Base-by-base conservation (phyloP, 2,797 vertebrate species). In the Denticeps clupeoides region DNA sequence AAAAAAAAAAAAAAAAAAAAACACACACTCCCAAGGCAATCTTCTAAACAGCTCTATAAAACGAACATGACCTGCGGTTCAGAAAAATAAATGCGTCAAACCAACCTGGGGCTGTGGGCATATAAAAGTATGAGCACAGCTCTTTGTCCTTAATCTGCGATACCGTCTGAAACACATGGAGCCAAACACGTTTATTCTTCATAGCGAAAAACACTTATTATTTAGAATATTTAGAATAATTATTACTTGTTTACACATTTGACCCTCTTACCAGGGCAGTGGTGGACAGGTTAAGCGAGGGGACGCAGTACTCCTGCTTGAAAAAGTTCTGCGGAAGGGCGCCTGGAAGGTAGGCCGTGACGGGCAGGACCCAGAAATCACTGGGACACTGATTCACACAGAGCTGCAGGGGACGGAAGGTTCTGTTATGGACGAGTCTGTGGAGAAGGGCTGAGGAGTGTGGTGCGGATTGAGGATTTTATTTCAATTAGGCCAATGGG, bases 381-480 rank as follows among this genome's bases (percentile, higher is more conserved):
- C 1, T 1, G 0, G 90, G 87, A 58, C 90, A 93, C 8, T 58
- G 32, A 1, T 76, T 47, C 19, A 93, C 86, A 16, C 90, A 93
- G 41, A 91, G 72, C 89, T 93, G 41, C 2, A 18, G 27, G 13
- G 53, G 7, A 49, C 23, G n/a, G n/a, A n/a, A n/a, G n/a, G n/a
- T n/a, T n/a, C n/a, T n/a, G n/a, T n/a, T n/a, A n/a, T n/a, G n/a
- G n/a, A n/a, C n/a, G n/a, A n/a, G n/a, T n/a, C n/a, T n/a, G n/a
- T n/a, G n/a, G n/a, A n/a, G n/a, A n/a, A n/a, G n/a, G n/a, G n/a
- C n/a, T n/a, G n/a, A n/a, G n/a, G n/a, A 25, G 24, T 5, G 1
- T 25, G 4, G 24, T 23, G n/a, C n/a, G n/a, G n/a, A n/a, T n/a
- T n/a, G n/a, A n/a, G n/a, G n/a, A n/a, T n/a, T n/a, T n/a, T n/a